Evolutionary conservation across 1,140 invertebrate genomes (phyloP).

Genomic region (Scaptomyza hsui): DNA sequence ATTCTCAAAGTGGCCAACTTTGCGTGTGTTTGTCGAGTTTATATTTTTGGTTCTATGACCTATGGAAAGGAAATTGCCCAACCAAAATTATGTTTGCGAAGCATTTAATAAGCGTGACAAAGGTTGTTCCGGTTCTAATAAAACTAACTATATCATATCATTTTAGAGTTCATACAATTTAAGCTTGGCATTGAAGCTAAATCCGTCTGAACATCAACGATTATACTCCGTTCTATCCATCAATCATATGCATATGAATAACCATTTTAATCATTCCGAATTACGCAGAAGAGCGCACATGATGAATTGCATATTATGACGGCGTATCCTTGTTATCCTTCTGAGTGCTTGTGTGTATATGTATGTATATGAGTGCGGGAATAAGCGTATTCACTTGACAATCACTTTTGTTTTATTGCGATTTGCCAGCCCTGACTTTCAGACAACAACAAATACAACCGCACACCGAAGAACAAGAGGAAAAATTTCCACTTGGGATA

Average conservation of each 20-base stretch:
- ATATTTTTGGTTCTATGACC: constrained; percentile 12
- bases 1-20: constrained; percentile 50
- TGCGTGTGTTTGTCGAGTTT: constrained; percentile 45
- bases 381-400: constrained; percentile 80
- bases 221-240: constrained; percentile 46
- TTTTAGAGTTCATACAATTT: neutral
- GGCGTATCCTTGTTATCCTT: constrained; percentile 12
- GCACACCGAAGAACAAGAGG: constrained; percentile 55
- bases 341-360: neutral
- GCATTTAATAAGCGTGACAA: constrained; percentile 65
- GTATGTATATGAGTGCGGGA: constrained; percentile 39
- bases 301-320: constrained; percentile 72
- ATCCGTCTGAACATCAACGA: constrained; percentile 53
- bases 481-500: constrained; percentile 81
- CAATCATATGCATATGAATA: constrained; percentile 76
- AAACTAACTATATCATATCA: neutral
- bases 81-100: constrained; percentile 70
- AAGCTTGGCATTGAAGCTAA: constrained; percentile 4
- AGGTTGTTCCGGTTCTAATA: constrained; percentile 5
- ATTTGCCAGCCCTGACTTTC: constrained; percentile 55
- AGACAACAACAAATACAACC: constrained; percentile 32
- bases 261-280: constrained; percentile 75
- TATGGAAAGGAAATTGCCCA: constrained; percentile 42
- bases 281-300: constrained; percentile 78
- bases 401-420: constrained; percentile 82